phyloP scores from a whole-genome alignment of 2,888 invertebrate genomes.

The Cheilosia soror region DNA sequence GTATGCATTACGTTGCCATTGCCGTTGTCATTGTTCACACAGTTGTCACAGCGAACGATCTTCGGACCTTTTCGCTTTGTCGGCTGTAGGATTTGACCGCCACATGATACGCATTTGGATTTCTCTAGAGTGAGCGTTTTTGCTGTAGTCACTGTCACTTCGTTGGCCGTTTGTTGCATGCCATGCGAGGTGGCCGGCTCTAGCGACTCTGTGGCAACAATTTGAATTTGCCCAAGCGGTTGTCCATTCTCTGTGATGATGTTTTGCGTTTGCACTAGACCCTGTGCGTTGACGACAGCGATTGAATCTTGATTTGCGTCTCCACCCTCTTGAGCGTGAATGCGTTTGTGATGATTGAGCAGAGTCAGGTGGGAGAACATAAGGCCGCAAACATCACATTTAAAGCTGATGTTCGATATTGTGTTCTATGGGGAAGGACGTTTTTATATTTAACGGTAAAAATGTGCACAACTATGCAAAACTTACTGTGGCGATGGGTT shows the following conservation, averaged over 20 bases:
- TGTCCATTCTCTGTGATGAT: slow-evolving; percentile 83
- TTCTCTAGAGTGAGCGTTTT: slow-evolving; percentile 85
- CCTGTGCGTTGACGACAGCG: slow-evolving; percentile 85
- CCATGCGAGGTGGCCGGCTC: slow-evolving; percentile 78
- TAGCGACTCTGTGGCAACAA: slow-evolving; percentile 85
- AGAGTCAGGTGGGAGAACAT: slow-evolving; percentile 93
- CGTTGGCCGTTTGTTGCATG: slow-evolving; percentile 76
- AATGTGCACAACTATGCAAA: background rate
- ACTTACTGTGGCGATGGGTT: slow-evolving; percentile 82
- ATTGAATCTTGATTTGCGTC: slow-evolving; percentile 84
- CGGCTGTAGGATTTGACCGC: slow-evolving; percentile 85
- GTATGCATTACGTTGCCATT: slow-evolving; percentile 74
- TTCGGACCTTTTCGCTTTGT: slow-evolving; percentile 87
- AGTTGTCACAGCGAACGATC: slow-evolving; percentile 86
- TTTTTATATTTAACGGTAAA: slow-evolving; percentile 6
- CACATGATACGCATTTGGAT: slow-evolving; percentile 86
- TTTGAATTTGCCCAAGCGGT: slow-evolving; percentile 85
- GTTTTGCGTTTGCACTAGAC: slow-evolving; percentile 83
- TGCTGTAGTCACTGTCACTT: slow-evolving; percentile 82
- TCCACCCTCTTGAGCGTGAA: slow-evolving; percentile 87
- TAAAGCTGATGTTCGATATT: slow-evolving; percentile 92
- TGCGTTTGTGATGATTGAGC: slow-evolving; percentile 93
- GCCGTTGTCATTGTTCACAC: slow-evolving; percentile 86
- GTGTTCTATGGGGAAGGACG: slow-evolving; percentile 84
- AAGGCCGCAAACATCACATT: slow-evolving; percentile 94